Evolutionary conservation across 1,140 invertebrate genomes (phyloP), one percentile per base, ranked within the genome.

Genomic region (Dermatophagoides farinae): DNA sequence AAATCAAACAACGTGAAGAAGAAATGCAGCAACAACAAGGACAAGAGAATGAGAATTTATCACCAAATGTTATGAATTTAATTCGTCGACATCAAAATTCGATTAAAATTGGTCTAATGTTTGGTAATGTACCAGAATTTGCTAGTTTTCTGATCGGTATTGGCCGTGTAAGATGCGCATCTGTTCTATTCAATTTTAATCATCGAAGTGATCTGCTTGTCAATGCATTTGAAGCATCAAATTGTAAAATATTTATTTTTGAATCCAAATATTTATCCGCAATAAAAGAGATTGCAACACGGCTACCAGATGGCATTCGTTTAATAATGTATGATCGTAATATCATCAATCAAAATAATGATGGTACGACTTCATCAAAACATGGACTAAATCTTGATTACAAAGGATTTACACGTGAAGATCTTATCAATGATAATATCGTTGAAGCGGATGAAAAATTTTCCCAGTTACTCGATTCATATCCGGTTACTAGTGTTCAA

Each of bases 111-210:
- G 85, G 86, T 0, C 65, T 97, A 6, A 78, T 88, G 40, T 82
- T 95, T 80, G 86, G 89, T 64, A 84, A 77, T 71, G 74, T 82
- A 44, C 81, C 82, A 0, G 85, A 91, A 70, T 91, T 84, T 68
- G 76, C 86, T 4, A 81, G 80, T 64, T 75, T 85, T n/a, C 93
- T 89, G 88, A 71, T 96, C 1, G 89, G 88, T 0, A 70, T 93
- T 6, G 64, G 64, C 5, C 66, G 66, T 51, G 69, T 69, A 18
- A 68, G 70, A 37, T 60, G 66, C n/a, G 62, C 67, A 44, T 60
- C 69, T 6, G 70, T 69, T 25, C 63, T 70, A 14, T 65, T 70
- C 39, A 70, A 70, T 52, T 62, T 63, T 31, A 68, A 71, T 57
- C 60, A 69, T 18, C 46, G 65, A 22, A 20, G 54, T 12, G 61